Evolutionary conservation across 1,140 invertebrate genomes (phyloP).

Genomic region (Pseudomyrmex concolor): DNA sequence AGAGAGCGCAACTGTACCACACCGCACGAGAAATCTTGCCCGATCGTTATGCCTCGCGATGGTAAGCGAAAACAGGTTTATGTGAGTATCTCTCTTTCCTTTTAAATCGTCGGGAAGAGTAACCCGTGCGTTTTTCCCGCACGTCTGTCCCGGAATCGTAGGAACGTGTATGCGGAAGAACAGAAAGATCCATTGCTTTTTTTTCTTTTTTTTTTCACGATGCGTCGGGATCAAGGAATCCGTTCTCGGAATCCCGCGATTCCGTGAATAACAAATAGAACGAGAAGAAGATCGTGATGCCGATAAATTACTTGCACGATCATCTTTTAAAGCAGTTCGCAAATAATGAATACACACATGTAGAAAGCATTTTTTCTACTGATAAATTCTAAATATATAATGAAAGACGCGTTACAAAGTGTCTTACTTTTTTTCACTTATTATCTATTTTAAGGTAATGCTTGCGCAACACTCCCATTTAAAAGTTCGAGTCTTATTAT

Average conservation of each 20-base stretch:
- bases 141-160: conserved; percentile 52
- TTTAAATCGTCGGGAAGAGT: conserved; percentile 60
- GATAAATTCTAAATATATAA: too few relatives aligned
- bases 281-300: not conserved
- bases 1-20: conserved; percentile 37
- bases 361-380: too few relatives aligned
- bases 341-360: not conserved
- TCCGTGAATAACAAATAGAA: conserved; percentile 37
- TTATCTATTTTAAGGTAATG: too few relatives aligned
- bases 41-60: conserved; percentile 68
- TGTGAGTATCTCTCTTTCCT: conserved; percentile 35
- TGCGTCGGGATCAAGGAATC: not conserved
- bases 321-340: not conserved
- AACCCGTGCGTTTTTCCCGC: conserved; percentile 16
- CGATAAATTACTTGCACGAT: not conserved
- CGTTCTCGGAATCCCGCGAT: conserved; percentile 16
- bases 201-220: not conserved
- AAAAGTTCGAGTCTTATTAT: too few relatives aligned
- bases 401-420: too few relatives aligned
- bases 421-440: too few relatives aligned
- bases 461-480: too few relatives aligned
- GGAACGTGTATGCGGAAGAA: conserved; percentile 24
- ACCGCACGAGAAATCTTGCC: conserved; percentile 72
- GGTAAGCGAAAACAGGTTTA: conserved; percentile 75
- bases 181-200: conserved; percentile 3